Evolutionary conservation across 2,888 invertebrate genomes (phyloP).

Genomic region (Beris morrisii): DNA sequence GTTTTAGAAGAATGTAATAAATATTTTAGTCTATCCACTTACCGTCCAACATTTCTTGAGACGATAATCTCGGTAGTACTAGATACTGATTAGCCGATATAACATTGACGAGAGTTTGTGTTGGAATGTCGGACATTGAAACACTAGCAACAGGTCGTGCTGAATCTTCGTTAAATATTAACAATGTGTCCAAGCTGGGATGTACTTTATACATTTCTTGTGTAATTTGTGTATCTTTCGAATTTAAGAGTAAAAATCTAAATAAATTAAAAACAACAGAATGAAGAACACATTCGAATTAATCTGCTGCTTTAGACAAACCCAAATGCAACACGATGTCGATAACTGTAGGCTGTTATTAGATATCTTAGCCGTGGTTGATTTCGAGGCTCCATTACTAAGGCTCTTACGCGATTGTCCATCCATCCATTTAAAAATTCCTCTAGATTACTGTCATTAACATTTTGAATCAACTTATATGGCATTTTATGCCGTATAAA

Average conservation of each 20-base stretch:
- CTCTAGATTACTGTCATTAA: constrained; percentile 74
- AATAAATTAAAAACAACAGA: neutral
- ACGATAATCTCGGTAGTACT: constrained; percentile 84
- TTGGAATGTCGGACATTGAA: constrained; percentile 87
- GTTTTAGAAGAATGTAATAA: too few relatives aligned
- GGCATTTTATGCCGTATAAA: constrained; percentile 88
- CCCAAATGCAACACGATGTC: constrained; percentile 86
- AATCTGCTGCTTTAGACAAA: constrained; percentile 49
- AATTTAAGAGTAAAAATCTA: constrained; percentile 69
- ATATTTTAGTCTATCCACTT: constrained; percentile 21
- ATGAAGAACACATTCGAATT: neutral
- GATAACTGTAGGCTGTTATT: constrained; percentile 83
- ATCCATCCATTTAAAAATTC: constrained; percentile 84
- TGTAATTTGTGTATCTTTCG: constrained; percentile 65
- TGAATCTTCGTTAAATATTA: constrained; percentile 87
- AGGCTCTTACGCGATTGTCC: constrained; percentile 87
- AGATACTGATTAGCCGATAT: constrained; percentile 88
- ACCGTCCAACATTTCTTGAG: constrained; percentile 70
- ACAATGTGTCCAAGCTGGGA: constrained; percentile 73
- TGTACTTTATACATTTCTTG: constrained; percentile 72
- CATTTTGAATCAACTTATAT: constrained; percentile 69
- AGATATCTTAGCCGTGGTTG: constrained; percentile 82
- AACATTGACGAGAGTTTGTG: constrained; percentile 83
- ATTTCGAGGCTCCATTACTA: constrained; percentile 80
- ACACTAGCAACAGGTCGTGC: constrained; percentile 80